phyloP scores from a whole-genome alignment of 1,140 invertebrate genomes.

The Diorhabda sublineata region DNA sequence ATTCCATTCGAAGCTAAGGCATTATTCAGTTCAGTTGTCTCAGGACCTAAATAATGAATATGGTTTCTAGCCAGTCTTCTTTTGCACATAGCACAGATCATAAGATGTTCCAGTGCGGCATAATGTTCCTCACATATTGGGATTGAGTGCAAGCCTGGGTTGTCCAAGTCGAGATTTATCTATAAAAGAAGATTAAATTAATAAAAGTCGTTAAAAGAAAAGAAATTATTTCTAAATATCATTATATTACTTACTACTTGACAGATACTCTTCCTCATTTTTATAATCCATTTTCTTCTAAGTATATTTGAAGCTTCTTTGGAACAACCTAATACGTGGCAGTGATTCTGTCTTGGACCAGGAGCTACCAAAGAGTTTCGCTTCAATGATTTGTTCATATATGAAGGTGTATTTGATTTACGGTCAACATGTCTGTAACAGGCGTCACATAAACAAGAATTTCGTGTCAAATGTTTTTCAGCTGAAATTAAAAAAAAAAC shows the following conservation, averaged over 20 bases:
- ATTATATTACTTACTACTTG: constrained; percentile 57
- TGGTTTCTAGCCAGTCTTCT: constrained; percentile 68
- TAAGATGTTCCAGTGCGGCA: constrained; percentile 61
- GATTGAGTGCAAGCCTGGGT: constrained; percentile 56
- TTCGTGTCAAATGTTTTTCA: constrained; percentile 71
- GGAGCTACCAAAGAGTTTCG: constrained; percentile 38
- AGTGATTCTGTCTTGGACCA: constrained; percentile 49
- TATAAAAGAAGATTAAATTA: constrained; percentile 36
- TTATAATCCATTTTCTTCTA: constrained; percentile 72
- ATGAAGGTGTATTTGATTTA: constrained; percentile 64
- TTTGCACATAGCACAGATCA: constrained; percentile 71
- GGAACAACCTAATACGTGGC: constrained; percentile 60
- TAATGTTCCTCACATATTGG: constrained; percentile 62
- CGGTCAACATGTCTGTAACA: constrained; percentile 79
- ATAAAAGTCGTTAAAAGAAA: neutral
- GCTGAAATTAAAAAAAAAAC: constrained; percentile 48
- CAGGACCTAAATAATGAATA: constrained; percentile 57
- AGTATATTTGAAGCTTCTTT: constrained; percentile 63
- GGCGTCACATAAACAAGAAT: constrained; percentile 79
- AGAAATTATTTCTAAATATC: neutral
- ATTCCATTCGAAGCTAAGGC: constrained; percentile 59
- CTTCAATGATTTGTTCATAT: constrained; percentile 47
- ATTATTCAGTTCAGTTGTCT: constrained; percentile 64
- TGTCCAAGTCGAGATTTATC: constrained; percentile 57
- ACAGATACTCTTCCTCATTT: constrained; percentile 65